A percentile compares a stretch with the other conserved stretches of the same genome.
Conservation (phyloP, 2,797 vertebrate genomes). For the Sebastes taczanowskii region DNA sequence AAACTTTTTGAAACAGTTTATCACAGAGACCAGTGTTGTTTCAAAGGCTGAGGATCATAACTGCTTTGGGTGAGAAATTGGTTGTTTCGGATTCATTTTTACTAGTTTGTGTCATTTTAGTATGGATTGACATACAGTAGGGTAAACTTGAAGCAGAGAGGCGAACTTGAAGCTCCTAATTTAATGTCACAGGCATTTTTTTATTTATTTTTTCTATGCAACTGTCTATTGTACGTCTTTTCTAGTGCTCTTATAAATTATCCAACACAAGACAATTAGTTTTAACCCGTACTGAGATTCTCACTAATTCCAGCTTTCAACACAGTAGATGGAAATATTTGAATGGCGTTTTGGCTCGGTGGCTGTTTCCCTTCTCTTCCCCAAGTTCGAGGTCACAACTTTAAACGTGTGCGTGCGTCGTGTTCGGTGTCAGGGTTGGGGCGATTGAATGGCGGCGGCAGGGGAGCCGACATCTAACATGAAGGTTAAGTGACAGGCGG, state of each 20-base stretch:
- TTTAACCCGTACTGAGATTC: background rate
- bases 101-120: constrained; percentile 13
- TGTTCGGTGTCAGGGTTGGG: constrained; percentile 65
- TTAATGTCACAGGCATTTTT: background rate
- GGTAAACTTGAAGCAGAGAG: background rate
- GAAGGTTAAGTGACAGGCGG: constrained; percentile 84
- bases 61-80: constrained; percentile 63
- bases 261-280: background rate
- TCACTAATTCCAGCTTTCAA: background rate
- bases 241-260: background rate
- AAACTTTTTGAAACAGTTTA: constrained; percentile 78
- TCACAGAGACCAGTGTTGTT: constrained; percentile 62
- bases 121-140: background rate
- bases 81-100: constrained; percentile 49
- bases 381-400: constrained; percentile 71
- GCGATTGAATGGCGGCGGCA: constrained; percentile 66
- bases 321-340: background rate
- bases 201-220: background rate
- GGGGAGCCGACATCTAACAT: constrained; percentile 80
- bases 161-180: constrained; percentile 6
- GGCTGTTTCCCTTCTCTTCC: constrained; percentile 37
- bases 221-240: background rate
- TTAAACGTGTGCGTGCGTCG: constrained; percentile 55
- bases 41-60: constrained; percentile 61
- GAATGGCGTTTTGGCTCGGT: constrained; percentile 2